A percentile compares a stretch with the other conserved stretches of the same genome.
Evolutionary conservation across 2,797 vertebrate species (phyloP).

Genomic region (Coluber constrictor): DNA sequence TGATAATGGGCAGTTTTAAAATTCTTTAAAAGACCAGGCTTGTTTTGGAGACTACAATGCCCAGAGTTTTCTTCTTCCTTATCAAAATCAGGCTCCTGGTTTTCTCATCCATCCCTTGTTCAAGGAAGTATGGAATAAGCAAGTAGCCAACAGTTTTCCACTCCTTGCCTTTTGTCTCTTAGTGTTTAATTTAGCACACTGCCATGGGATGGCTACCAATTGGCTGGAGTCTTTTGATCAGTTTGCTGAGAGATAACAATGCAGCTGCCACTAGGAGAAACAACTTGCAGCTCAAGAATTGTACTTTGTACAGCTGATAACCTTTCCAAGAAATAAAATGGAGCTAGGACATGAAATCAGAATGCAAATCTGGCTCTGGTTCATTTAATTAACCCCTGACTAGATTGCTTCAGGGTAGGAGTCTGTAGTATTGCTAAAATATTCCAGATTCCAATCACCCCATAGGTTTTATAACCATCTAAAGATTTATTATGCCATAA

Average conservation of each 20-base stretch:
- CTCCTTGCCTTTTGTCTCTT: not conserved
- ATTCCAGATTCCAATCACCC: not conserved
- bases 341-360: not conserved
- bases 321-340: not conserved
- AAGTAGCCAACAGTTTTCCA: not conserved
- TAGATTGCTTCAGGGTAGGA: not conserved
- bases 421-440: not conserved
- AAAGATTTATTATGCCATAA: not conserved
- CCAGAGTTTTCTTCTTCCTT: not conserved
- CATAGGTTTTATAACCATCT: not conserved
- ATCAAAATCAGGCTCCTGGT: not conserved
- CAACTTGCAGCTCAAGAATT: not conserved
- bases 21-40: not conserved
- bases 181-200: constrained; percentile 56
- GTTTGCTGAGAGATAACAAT: constrained; percentile 52
- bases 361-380: not conserved
- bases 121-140: not conserved
- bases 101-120: not conserved
- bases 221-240: constrained; percentile 61
- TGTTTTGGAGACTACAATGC: not conserved
- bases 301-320: constrained; percentile 10
- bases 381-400: not conserved
- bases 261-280: constrained; percentile 29
- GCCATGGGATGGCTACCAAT: constrained; percentile 70
- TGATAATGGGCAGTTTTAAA: not conserved